Evolutionary conservation across 2,888 invertebrate genomes (phyloP), one percentile per base, ranked within the genome.

Genomic region (Orthosia gracilis): DNA sequence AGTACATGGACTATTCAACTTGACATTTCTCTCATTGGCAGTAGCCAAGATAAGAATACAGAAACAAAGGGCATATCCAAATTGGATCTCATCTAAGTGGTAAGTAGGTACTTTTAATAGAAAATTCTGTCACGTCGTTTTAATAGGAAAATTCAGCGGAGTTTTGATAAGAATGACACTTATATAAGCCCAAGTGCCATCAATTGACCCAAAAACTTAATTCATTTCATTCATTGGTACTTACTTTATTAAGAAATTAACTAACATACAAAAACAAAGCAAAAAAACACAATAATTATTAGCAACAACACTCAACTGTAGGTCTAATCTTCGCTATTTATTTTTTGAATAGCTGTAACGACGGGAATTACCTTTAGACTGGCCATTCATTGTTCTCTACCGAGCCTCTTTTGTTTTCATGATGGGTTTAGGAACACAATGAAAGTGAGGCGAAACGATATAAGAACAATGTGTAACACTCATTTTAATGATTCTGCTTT

Each of bases 321-420:
- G 66, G 40, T 62, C 54, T 80, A 83, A 83, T 85, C 62, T 69
- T 71, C 26, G 68, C 70, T 65, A 83, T 85, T 83, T 80, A 72
- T 85, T 83, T 79, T 83, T 78, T 78, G 64, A 80, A 83, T 78
- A 67, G 76, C 69, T 40, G 62, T 78, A 74, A 83, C 69, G 71
- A 74, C 67, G 71, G 45, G 80, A 73, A 85, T 85, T 85, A 78
- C 85, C 76, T 67, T 79, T 74, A 62, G 67, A 83, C 78, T 75
- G 50, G 64, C 21, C 70, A 47, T 11, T 57, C 68, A 66, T 85
- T 76, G 85, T 85, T 76, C 80, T 63, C 63, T 61, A 23, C 40
- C 74, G 58, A 58, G 71, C 57, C 52, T 52, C 82, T 78, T 78
- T 82, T 82, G 81, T 82, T 82, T 77, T 17, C 59, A 15, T 78